Evolutionary conservation across 1,140 invertebrate genomes (phyloP).

Genomic region (Homalodisca vitripennis): DNA sequence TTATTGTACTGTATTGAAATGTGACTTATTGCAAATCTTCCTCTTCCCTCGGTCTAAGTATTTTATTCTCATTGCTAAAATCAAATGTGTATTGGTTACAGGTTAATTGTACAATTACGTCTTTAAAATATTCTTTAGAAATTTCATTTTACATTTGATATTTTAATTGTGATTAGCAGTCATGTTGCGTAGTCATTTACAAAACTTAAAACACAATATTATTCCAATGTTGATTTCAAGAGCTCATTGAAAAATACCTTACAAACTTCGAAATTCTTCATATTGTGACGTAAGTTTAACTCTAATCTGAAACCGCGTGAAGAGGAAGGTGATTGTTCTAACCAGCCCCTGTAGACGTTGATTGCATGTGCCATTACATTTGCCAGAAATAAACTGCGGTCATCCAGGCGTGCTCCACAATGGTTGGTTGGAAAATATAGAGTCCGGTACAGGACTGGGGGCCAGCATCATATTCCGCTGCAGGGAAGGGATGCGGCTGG

Average conservation of each 20-base stretch:
- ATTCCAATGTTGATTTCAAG: too few species aligned
- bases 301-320: neutral
- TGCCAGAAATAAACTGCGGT: slow-evolving; percentile 90
- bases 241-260: neutral
- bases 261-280: neutral
- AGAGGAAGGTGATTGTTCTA: neutral
- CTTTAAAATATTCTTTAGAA: too few species aligned
- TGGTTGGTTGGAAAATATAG: slow-evolving; percentile 93
- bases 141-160: too few species aligned
- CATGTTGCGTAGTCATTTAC: too few species aligned
- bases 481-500: slow-evolving; percentile 88
- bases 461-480: slow-evolving; percentile 93
- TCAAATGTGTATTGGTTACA: too few species aligned
- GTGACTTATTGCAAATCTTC: too few species aligned
- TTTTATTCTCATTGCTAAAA: too few species aligned
- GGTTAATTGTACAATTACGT: too few species aligned
- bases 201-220: too few species aligned
- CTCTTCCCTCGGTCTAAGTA: too few species aligned
- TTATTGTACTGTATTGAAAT: too few species aligned
- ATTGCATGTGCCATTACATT: slow-evolving; percentile 27
- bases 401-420: slow-evolving; percentile 87
- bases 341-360: slow-evolving; percentile 1
- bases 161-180: too few species aligned
- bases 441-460: slow-evolving; percentile 82
- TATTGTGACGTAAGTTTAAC: neutral